Percentiles rank a stretch among this genome's conserved stretches.
Evolutionary conservation across 1,140 invertebrate species (phyloP).

Genomic region (Mylabris phalerata): DNA sequence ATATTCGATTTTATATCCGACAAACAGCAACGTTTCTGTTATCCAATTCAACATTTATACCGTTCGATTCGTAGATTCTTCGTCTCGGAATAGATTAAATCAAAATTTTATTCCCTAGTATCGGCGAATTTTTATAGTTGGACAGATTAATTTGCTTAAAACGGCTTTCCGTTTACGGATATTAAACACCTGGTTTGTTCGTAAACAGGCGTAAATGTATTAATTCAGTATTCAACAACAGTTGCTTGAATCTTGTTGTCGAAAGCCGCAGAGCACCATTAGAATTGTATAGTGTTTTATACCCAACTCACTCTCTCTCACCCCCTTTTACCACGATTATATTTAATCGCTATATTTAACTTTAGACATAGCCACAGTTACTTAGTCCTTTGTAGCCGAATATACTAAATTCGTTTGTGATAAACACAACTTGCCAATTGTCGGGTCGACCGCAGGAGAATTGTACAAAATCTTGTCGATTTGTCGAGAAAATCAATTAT

Average conservation of each 20-base stretch:
- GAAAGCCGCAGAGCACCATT: constrained; percentile 25
- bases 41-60: neutral
- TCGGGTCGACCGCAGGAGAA: neutral
- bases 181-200: constrained; percentile 5
- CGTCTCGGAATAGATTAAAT: too few species aligned
- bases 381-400: constrained; percentile 4
- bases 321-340: constrained; percentile 15
- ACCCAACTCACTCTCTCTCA: constrained; percentile 11
- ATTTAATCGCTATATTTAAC: constrained; percentile 29
- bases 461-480: too few species aligned
- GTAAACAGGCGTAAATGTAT: constrained; percentile 26
- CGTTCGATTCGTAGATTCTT: too few species aligned
- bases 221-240: constrained; percentile 19
- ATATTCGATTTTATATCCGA: constrained; percentile 30
- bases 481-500: too few species aligned
- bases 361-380: constrained; percentile 21
- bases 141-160: too few species aligned
- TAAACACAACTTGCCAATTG: constrained; percentile 16
- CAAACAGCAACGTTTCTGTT: constrained; percentile 11
- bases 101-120: too few species aligned
- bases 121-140: too few species aligned
- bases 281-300: constrained; percentile 7
- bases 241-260: constrained; percentile 20
- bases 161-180: too few species aligned
- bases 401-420: neutral